These are phyloP conservation scores for Mesoclemmys tuberculata DNA, from an alignment of 2,113 vertebrate species.

Conservation along the genomic window DNA sequence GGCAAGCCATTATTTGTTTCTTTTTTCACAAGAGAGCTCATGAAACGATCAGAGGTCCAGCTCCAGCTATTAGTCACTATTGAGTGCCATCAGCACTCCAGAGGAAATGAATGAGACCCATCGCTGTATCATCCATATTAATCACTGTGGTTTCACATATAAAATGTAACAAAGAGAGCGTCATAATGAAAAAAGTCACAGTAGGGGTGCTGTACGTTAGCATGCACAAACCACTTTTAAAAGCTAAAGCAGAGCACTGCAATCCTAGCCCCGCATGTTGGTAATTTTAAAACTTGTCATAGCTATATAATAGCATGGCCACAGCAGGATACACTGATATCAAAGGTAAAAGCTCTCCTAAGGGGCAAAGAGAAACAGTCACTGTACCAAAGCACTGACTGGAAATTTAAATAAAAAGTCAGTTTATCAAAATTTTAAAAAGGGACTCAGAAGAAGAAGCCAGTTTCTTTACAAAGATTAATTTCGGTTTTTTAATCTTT, in stretches of 20 bases:
- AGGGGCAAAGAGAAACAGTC: slow-evolving; percentile 15
- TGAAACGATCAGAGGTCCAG: slow-evolving; percentile 47
- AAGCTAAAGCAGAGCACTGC: slow-evolving; percentile 59
- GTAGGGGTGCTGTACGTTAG: slow-evolving; percentile 61
- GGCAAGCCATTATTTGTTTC: slow-evolving; percentile 72
- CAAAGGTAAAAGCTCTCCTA: slow-evolving; percentile 65
- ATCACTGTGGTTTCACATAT: slow-evolving; percentile 66
- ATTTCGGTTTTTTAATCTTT: not conserved
- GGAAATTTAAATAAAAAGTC: not conserved
- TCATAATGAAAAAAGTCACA: slow-evolving; percentile 56
- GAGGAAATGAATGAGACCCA: slow-evolving; percentile 53
- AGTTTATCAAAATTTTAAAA: slow-evolving; percentile 19
- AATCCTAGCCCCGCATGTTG: slow-evolving; percentile 29
- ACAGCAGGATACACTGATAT: slow-evolving; percentile 65
- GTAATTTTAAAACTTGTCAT: slow-evolving; percentile 71
- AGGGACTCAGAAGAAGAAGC: not conserved
- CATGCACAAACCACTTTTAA: slow-evolving; percentile 67
- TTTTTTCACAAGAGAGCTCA: slow-evolving; percentile 56
- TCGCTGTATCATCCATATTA: slow-evolving; percentile 71
- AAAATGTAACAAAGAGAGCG: slow-evolving; percentile 75
- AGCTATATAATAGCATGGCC: slow-evolving; percentile 72
- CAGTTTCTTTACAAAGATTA: slow-evolving; percentile 11
- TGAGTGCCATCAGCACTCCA: slow-evolving; percentile 48
- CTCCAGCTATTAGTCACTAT: slow-evolving; percentile 68
- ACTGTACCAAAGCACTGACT: not conserved